Base-by-base conservation (phyloP, 2,797 vertebrate genomes). In the Rhinella marina region DNA sequence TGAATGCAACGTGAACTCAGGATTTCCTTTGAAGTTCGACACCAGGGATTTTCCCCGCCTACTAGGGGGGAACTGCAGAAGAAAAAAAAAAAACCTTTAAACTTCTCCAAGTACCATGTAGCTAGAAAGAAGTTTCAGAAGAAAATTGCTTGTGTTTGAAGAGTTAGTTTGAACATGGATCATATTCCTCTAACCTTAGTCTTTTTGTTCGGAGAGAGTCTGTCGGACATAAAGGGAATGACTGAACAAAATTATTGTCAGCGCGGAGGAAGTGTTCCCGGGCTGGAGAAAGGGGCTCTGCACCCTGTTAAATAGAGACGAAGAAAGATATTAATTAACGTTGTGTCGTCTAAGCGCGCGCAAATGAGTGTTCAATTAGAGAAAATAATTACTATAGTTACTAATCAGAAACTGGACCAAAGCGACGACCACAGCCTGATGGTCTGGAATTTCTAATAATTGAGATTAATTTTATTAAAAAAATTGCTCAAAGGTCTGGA, bases 21-120 rank as follows among this genome's bases (percentile, higher is more conserved):
- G 92, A 92, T 94, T 91, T 90, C 90, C 92, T 94, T 95, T 94
- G 93, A 95, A 94, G 93, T 93, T 88, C 93, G 93, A 93, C 91
- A 93, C 90, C 88, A 80, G 92, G 92, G 93, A 90, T 90, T 95
- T 94, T 92, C 91, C 94, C 93, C 93, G 92, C 93, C 93, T 91
- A 92, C 85, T 73, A 56, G 17, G 76, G 86, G 86, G 91, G 90
- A 86, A 91, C 90, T 89, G 90, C 68, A 92, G 32, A 85, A 85
- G 77, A 81, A 16, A 66, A 78, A 29, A 73, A 66, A 81, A 3
- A 25, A 70, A 66, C 85, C 88, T 90, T 88, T 87, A 91, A 92
- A 85, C 7, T 86, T 82, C 88, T 90, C 91, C 83, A 85, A 91
- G 91, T 88, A 82, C 76, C 75, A 66, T 66, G 75, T 85, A 90